Conservation (phyloP, 2,888 invertebrate species). For the Auanema freiburgensis region DNA sequence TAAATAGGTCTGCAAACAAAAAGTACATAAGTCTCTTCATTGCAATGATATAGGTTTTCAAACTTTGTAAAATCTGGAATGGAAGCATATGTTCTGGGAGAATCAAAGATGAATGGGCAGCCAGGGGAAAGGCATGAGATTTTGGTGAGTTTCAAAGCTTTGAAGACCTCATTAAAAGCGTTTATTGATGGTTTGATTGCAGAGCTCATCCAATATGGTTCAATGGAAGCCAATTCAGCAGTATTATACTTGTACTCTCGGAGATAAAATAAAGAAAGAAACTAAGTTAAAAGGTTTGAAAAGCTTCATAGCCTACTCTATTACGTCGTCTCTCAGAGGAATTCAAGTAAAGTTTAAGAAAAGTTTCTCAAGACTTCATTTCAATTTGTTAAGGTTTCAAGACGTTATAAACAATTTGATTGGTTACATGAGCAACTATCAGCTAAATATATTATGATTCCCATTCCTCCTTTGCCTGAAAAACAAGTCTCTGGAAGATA, state of each 20-base stretch:
- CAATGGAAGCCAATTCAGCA: slow-evolving; percentile 77
- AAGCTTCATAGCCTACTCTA: slow-evolving; percentile 92
- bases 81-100: slow-evolving; percentile 84
- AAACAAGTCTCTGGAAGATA: slow-evolving; percentile 96
- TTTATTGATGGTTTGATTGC: slow-evolving; percentile 21
- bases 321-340: slow-evolving; percentile 80
- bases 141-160: slow-evolving; percentile 27
- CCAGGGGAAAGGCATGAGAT: slow-evolving; percentile 56
- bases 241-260: slow-evolving; percentile 80
- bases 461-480: slow-evolving; percentile 94
- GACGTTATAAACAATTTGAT: slow-evolving; percentile 97
- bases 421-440: slow-evolving; percentile 93
- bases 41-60: slow-evolving; percentile 72
- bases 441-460: slow-evolving; percentile 89
- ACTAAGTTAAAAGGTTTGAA: slow-evolving; percentile 92
- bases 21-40: neutral
- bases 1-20: slow-evolving; percentile 25
- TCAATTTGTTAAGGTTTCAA: slow-evolving; percentile 77
- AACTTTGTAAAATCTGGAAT: slow-evolving; percentile 86
- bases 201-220: slow-evolving; percentile 69
- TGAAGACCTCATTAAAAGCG: slow-evolving; percentile 5
- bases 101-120: slow-evolving; percentile 69
- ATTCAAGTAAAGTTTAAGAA: slow-evolving; percentile 44
- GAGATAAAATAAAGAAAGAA: slow-evolving; percentile 91
- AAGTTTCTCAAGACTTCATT: neutral